These are phyloP conservation scores for Crioceris asparagi DNA, from an alignment of 2,888 invertebrate species.

Conservation along the genomic window DNA sequence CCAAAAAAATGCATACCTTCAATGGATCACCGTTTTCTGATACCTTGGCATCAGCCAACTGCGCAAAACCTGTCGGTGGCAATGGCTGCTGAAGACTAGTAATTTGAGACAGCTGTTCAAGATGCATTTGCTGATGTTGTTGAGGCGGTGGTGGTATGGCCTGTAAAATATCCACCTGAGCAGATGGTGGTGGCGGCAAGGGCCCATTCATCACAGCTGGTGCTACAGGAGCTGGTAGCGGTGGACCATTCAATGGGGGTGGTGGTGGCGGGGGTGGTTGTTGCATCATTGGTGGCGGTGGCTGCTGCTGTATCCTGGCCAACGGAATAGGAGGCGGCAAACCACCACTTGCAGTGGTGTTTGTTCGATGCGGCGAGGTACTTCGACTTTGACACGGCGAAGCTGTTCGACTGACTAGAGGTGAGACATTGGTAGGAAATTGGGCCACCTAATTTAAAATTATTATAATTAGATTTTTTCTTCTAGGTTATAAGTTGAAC, in stretches of 20 bases:
- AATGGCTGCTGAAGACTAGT: constrained; percentile 24
- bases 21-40: constrained; percentile 25
- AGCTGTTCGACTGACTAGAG: constrained; percentile 59
- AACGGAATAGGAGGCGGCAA: constrained; percentile 6
- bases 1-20: too few species aligned
- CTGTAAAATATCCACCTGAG: too few species aligned
- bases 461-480: too few species aligned
- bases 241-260: constrained; percentile 20
- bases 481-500: too few species aligned
- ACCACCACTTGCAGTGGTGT: constrained; percentile 18
- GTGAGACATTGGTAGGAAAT: constrained; percentile 43
- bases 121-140: constrained; percentile 21
- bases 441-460: constrained; percentile 42
- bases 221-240: constrained; percentile 13
- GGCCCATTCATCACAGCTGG: constrained; percentile 1
- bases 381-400: constrained; percentile 72
- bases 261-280: constrained; percentile 16
- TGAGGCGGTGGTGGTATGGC: too few species aligned
- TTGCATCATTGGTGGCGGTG: constrained; percentile 16
- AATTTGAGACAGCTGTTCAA: constrained; percentile 32
- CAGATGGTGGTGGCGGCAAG: constrained; percentile 30
- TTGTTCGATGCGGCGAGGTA: constrained; percentile 49
- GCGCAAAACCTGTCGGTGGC: too few species aligned
- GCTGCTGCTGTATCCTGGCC: constrained; percentile 26
- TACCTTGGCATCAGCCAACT: constrained; percentile 20